Conservation (phyloP, 2,888 invertebrate species). For the Nomada goodeniana region DNA sequence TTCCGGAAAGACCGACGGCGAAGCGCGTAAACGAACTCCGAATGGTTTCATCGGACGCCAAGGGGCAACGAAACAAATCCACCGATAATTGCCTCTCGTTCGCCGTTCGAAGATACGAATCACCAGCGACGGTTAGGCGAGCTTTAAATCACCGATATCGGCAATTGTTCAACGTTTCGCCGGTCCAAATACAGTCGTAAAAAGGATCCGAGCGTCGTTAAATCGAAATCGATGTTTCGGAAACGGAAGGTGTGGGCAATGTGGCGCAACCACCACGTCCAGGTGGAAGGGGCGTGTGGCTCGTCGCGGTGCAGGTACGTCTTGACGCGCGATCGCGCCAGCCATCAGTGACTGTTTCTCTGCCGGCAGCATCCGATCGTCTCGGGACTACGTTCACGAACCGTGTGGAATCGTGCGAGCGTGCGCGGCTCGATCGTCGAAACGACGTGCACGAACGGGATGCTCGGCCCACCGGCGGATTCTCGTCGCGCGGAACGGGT, state of each 20-base stretch:
- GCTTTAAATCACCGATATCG: no score
- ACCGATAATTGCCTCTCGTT: no score
- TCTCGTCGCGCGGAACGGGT: background rate
- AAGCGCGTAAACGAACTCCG: no score
- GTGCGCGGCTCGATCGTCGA: slow-evolving; percentile 11
- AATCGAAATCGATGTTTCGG: slow-evolving; percentile 46
- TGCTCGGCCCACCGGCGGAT: background rate
- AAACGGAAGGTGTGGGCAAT: slow-evolving; percentile 69
- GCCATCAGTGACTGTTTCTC: slow-evolving; percentile 80
- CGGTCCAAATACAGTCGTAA: slow-evolving; percentile 1
- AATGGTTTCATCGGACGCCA: no score
- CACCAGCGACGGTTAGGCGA: background rate
- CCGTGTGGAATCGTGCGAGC: slow-evolving; percentile 4
- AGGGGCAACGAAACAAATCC: no score
- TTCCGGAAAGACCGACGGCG: no score
- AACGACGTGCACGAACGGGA: slow-evolving; percentile 7
- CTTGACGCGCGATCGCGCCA: slow-evolving; percentile 76
- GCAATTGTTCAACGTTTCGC: background rate
- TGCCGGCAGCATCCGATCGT: slow-evolving; percentile 79
- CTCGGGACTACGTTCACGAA: slow-evolving; percentile 30
- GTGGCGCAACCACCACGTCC: slow-evolving; percentile 65
- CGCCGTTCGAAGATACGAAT: background rate
- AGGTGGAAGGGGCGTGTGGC: slow-evolving; percentile 70
- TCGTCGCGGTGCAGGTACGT: slow-evolving; percentile 73
- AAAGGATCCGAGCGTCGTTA: background rate